Evolutionary conservation across 2,797 vertebrate species (phyloP), one percentile per base, ranked within the genome.

Genomic region (Muscicapa striata): DNA sequence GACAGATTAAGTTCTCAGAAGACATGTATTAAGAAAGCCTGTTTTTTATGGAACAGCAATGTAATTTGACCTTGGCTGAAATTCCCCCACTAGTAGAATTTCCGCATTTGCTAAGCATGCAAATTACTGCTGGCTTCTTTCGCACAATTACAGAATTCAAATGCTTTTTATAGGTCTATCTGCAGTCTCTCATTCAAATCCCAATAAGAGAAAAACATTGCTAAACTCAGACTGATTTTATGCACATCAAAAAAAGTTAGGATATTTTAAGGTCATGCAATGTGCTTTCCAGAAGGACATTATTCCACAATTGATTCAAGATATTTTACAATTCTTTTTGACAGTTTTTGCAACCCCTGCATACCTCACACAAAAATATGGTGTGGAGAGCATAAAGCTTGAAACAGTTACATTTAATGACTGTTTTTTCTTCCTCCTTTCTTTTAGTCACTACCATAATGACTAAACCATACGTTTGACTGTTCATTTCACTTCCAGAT

Each of bases 171-270:
- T 84, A 96, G 72, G 67, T 93, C 76, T 87, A 51, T 83, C 73
- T 61, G 11, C 80, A 41, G 26, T 30, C 24, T 58, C 90, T 88
- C 91, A 95, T 95, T 96, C 95, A 96, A 96, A 94, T 94, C 76
- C 30, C 59, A 93, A 57, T 57, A 86, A 91, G 62, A 95, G 27
- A 95, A 78, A 94, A 94, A 73, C 52, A 78, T 23, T 55, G 59
- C 69, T 89, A 94, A 95, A 93, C 85, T 91, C 86, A 95, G 84
- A 70, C 52, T 64, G 61, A 87, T 80, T 94, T 96, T 93, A 89
- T 78, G 64, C 19, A 15, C 46, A 92, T 52, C 48, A 84, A 88
- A 97, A 64, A 85, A 91, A 94, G 48, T 11, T 84, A 36, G 34
- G 93, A 87, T 89, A 81, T 87, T 95, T 95, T 91, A 96, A 84